Base-by-base conservation (phyloP, 2,113 vertebrate genomes). In the Corvus hawaiiensis region DNA sequence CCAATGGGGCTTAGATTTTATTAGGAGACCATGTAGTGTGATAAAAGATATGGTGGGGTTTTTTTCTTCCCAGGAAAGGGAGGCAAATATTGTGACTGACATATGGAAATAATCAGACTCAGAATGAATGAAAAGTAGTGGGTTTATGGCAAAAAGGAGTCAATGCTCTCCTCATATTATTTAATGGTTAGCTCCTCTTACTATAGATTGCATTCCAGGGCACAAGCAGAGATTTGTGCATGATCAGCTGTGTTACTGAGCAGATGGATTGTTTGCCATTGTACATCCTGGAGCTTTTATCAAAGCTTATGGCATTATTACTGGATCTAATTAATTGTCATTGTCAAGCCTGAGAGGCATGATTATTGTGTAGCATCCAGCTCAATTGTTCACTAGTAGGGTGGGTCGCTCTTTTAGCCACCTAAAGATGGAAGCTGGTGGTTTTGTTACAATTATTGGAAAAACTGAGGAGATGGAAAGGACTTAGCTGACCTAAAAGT, bases 11-110 rank as follows among this genome's bases (percentile, higher is more conserved):
- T 89, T 44, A 11, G 32, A 20, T 91, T 87, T 74, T 75, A 8
- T 48, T 13, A 1, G 82, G 55, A 84, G 46, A n/a, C 23, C 64
- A 30, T 8, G 1, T 0, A 16, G 7, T 19, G 26, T 59, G 61
- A 16, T 44, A 44, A 63, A 82, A 63, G 6, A 9, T 5, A 11
- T 0, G 3, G 2, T 48, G 48, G 48, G 46, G 6, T 15, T 49
- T 49, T 68, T 73, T 37, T 3, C 5, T 87, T 84, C 24, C 26
- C 11, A 24, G 44, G 27, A 41, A 33, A 59, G 9, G 18, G 52
- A 87, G 24, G 32, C 19, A 68, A 64, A 27, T 84, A 32, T 5
- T 68, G 59, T 7, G 24, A 15, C 41, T 59, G 54, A 16, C 33
- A 11, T 4, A 19, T 0, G 4, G 55, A 73, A 90, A 46, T 73